Conservation (phyloP, 2,888 invertebrate species). For the Meiosimyza decipiens region DNA sequence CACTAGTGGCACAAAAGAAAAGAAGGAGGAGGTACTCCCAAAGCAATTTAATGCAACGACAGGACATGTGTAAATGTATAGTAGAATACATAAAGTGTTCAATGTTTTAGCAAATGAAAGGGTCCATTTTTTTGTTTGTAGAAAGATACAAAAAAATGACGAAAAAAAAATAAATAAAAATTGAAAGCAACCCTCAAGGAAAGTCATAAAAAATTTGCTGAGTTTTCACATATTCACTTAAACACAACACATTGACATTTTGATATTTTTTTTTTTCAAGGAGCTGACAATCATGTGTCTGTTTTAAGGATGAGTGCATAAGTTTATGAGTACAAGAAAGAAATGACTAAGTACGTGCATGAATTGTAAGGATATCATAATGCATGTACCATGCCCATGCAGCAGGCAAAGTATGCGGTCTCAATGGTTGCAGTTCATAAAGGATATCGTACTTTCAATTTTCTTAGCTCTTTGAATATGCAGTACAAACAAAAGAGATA, state of each 20-base stretch:
- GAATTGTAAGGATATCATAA: constrained; percentile 17
- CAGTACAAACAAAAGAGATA: background rate
- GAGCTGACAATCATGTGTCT: background rate
- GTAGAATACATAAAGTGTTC: background rate
- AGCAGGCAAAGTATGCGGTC: constrained; percentile 19
- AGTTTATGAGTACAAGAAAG: background rate
- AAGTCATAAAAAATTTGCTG: constrained; percentile 22
- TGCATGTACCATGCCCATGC: background rate
- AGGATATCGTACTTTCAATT: constrained; percentile 30
- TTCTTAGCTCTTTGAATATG: constrained; percentile 23
- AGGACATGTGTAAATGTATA: constrained; percentile 8
- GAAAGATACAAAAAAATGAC: background rate
- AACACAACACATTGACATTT: background rate
- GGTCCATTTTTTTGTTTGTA: constrained; percentile 11
- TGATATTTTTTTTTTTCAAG: background rate
- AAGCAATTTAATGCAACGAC: background rate
- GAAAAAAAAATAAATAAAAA: background rate
- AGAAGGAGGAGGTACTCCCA: background rate
- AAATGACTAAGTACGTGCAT: background rate
- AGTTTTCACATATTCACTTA: constrained; percentile 12
- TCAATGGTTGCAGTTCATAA: constrained; percentile 19
- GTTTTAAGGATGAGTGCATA: background rate
- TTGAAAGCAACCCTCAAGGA: constrained; percentile 31
- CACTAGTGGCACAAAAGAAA: background rate
- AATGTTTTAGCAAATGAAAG: constrained; percentile 21